Percentiles rank a stretch among this genome's conserved stretches.
Evolutionary conservation across 2,888 invertebrate genomes (phyloP).

Genomic region (Taenaris catops): DNA sequence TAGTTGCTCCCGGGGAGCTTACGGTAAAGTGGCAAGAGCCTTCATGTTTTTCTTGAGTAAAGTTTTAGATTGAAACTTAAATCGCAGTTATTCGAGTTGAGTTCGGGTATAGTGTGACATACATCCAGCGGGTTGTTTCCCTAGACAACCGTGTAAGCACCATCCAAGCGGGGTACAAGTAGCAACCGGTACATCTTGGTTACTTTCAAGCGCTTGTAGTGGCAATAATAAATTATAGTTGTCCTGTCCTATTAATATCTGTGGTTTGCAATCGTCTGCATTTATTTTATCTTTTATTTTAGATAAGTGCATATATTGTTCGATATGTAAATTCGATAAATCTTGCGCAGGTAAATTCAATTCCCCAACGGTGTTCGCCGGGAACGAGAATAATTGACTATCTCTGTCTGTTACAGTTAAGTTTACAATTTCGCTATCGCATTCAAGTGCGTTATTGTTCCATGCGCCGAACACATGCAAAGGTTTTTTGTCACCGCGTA

Average conservation of each 20-base stretch:
- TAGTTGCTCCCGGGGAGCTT: too few species aligned
- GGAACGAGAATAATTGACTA: conserved; percentile 13
- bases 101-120: too few species aligned
- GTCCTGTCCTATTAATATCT: conserved; percentile 23
- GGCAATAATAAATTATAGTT: neutral
- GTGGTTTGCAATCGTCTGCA: conserved; percentile 18
- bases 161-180: neutral
- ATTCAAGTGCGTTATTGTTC: too few species aligned
- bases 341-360: conserved; percentile 27
- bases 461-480: conserved; percentile 28
- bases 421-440: too few species aligned
- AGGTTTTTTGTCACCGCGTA: conserved; percentile 20
- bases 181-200: conserved; percentile 2
- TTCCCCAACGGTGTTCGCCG: conserved; percentile 23
- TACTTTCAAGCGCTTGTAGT: neutral
- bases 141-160: too few species aligned
- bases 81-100: too few species aligned
- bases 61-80: too few species aligned
- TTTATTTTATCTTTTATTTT: conserved; percentile 13
- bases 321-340: conserved; percentile 11
- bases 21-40: too few species aligned
- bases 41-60: too few species aligned
- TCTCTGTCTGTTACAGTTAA: conserved; percentile 18
- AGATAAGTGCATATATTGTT: too few species aligned
- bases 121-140: too few species aligned